phyloP scores from a whole-genome alignment of 2,888 invertebrate species.

The Cephus pygmeus region DNA sequence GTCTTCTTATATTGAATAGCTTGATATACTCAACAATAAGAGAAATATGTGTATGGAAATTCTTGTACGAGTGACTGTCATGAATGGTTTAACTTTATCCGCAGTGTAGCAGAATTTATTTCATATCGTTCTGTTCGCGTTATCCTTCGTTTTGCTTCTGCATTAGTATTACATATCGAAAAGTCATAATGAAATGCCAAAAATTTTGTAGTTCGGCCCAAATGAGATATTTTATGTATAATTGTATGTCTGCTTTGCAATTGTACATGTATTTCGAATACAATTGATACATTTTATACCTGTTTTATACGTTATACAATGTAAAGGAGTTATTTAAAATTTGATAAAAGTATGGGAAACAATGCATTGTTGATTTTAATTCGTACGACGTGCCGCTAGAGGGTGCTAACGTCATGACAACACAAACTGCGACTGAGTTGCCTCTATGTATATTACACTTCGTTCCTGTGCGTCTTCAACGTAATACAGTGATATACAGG shows the following conservation, averaged over 20 bases:
- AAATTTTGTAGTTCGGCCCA: background rate
- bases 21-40: background rate
- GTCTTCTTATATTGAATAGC: background rate
- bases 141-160: background rate
- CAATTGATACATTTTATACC: constrained; percentile 7
- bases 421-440: background rate
- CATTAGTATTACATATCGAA: background rate
- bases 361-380: background rate
- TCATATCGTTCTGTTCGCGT: background rate
- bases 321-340: background rate
- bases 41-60: background rate
- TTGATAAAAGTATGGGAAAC: background rate
- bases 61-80: background rate
- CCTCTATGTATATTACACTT: background rate
- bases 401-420: background rate
- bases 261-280: background rate
- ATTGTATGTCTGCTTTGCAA: background rate
- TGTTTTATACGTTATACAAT: constrained; percentile 21
- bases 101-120: background rate
- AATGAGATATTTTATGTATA: background rate
- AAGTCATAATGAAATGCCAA: background rate
- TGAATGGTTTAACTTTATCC: background rate
- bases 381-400: background rate
- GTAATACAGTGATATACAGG: background rate
- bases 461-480: background rate